Evolutionary conservation across 2,888 invertebrate genomes (phyloP).

Genomic region (Heteropelma amictum): DNA sequence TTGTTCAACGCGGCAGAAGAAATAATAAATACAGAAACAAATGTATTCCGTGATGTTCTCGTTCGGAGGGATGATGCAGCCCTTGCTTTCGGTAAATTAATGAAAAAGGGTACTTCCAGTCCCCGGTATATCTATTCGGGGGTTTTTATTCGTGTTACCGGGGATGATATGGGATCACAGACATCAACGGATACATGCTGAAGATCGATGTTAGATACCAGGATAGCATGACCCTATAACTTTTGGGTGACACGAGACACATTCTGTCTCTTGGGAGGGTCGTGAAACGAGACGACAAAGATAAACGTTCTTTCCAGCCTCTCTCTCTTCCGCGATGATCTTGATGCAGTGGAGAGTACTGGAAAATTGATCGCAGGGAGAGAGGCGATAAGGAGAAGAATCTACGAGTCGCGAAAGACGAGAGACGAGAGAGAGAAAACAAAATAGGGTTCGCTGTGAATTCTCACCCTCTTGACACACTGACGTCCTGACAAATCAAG

Average conservation of each 20-base stretch:
- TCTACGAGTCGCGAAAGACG: conserved; percentile 38
- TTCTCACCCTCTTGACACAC: conserved; percentile 60
- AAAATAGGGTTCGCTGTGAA: conserved; percentile 41
- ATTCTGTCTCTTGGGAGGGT: conserved; percentile 21
- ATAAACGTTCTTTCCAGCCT: background rate
- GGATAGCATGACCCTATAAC: conserved; percentile 40
- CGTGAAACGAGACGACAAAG: conserved; percentile 42
- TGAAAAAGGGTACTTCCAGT: conserved; percentile 10
- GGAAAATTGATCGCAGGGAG: conserved; percentile 38
- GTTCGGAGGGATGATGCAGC: background rate
- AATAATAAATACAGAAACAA: no score
- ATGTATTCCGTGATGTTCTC: background rate
- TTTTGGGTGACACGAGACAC: conserved; percentile 27
- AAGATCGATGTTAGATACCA: conserved; percentile 52
- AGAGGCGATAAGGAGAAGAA: conserved; percentile 39
- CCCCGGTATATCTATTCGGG: conserved; percentile 26
- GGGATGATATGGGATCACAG: conserved; percentile 14
- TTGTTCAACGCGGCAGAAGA: no score
- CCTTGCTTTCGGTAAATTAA: background rate
- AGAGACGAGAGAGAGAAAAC: conserved; percentile 1
- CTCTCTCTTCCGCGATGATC: background rate
- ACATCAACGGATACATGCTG: conserved; percentile 35
- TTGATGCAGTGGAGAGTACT: conserved; percentile 7
- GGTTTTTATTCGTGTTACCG: conserved; percentile 38
- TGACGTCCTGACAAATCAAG: conserved; percentile 76